phyloP scores from a whole-genome alignment of 2,888 invertebrate species.

The Adelognathus sp. region DNA sequence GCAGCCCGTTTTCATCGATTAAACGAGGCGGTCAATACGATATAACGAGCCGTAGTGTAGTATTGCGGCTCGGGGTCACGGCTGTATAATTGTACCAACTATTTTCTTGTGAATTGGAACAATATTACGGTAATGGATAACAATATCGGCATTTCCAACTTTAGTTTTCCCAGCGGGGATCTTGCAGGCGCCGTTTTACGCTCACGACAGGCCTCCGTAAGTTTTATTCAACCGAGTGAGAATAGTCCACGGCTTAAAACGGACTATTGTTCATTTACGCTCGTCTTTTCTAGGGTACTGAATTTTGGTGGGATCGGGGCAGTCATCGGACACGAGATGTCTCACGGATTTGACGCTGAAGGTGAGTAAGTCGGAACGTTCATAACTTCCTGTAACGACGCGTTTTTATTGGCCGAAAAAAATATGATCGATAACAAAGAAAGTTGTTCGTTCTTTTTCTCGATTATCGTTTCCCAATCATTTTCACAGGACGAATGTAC shows the following conservation, averaged over 20 bases:
- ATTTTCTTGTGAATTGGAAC: no score
- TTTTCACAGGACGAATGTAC: slow-evolving; percentile 86
- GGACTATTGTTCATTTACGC: background rate
- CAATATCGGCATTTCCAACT: no score
- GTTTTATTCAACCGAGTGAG: background rate
- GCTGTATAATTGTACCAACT: no score
- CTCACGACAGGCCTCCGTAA: background rate
- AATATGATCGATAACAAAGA: no score
- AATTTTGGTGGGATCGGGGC: background rate
- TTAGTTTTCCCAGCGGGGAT: background rate
- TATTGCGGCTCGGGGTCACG: no score
- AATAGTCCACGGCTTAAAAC: background rate
- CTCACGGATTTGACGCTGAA: background rate
- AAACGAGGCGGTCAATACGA: no score
- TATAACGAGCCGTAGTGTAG: no score
- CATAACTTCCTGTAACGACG: background rate
- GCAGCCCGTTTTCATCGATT: no score
- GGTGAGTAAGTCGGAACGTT: background rate
- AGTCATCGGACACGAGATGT: background rate
- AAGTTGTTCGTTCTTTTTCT: background rate
- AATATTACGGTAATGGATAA: no score
- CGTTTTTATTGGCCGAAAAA: no score
- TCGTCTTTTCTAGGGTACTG: background rate
- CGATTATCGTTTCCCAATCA: background rate
- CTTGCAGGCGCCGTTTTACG: background rate